phyloP scores from a whole-genome alignment of 2,797 vertebrate species.

The Potorous gilbertii region DNA sequence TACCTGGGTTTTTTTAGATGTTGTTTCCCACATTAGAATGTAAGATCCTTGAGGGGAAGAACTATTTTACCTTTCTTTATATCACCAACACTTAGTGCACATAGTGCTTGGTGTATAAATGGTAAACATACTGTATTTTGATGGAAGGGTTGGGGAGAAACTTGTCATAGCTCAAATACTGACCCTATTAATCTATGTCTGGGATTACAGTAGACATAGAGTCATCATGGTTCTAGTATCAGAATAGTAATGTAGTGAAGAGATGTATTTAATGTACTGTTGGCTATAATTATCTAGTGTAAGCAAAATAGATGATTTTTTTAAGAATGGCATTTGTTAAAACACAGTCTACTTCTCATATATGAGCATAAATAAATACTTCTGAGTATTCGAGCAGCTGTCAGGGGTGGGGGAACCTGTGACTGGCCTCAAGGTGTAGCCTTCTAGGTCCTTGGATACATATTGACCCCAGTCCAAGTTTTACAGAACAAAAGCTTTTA shows the following conservation, averaged over 20 bases:
- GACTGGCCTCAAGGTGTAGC: too few species aligned
- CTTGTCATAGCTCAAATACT: background rate
- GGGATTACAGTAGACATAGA: background rate
- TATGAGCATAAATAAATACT: background rate
- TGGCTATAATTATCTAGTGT: background rate
- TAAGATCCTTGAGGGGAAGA: background rate
- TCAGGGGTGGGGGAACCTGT: too few species aligned
- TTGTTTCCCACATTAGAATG: background rate
- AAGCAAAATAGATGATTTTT: background rate
- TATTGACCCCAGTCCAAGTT: too few species aligned
- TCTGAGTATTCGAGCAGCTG: background rate
- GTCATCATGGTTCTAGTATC: background rate
- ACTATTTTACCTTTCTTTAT: background rate
- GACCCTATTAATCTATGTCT: background rate
- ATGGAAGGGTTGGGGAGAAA: background rate
- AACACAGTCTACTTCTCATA: background rate
- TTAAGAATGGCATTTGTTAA: background rate
- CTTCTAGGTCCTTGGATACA: too few species aligned
- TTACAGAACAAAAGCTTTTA: too few species aligned
- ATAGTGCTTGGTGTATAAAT: background rate
- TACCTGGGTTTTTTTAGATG: background rate
- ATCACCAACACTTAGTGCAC: background rate
- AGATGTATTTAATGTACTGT: background rate
- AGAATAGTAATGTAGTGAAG: background rate
- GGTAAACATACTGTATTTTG: background rate